Evolutionary conservation across 2,888 invertebrate species (phyloP), one percentile per base, ranked within the genome.

Genomic region (Agonopterix alstromeriana): DNA sequence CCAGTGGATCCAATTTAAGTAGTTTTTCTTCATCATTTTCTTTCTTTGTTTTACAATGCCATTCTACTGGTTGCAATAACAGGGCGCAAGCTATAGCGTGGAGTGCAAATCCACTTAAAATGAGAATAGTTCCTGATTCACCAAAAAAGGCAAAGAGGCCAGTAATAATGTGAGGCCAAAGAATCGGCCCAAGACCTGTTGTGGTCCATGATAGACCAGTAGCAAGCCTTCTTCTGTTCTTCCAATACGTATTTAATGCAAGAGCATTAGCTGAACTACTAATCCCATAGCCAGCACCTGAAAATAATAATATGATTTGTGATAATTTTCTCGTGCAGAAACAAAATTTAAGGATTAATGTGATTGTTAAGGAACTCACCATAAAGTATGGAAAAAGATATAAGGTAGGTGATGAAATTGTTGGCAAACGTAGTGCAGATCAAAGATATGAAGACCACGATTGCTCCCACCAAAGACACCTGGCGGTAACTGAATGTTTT

Each of bases 221-320:
- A 0, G 94, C 94, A 41, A 93, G 80, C 66, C 94, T 88, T 70
- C 94, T 88, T 69, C 91, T 91, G 47, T 91, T 87, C 68, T 92
- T 92, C 84, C 94, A 94, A 70, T 93, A 94, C 2, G 94, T 93
- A 64, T 94, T 94, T 50, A 94, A 75, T 2, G 94, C 94, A 54
- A 94, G 71, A 9, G 93, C 91, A 60, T 93, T 93, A 2, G 94
- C 91, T 0, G 94, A 92, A 63, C 92, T 90, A 40, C 91, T 91
- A 44, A 94, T 89, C 8, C 93, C 93, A 53, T 91, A 86, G 1
- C 93, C 93, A 52, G 90, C 82, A 60, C 92, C 93, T 93, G 67
- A 49, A 81, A 81, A 48, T 45, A 9, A n/a, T 27, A 0, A 27
- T 7, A 27, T 5, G 27, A 27, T 27, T 27, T 27, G 27, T 27